Base-by-base conservation (phyloP, 2,113 vertebrate genomes). In the Muntiacus reevesi region DNA sequence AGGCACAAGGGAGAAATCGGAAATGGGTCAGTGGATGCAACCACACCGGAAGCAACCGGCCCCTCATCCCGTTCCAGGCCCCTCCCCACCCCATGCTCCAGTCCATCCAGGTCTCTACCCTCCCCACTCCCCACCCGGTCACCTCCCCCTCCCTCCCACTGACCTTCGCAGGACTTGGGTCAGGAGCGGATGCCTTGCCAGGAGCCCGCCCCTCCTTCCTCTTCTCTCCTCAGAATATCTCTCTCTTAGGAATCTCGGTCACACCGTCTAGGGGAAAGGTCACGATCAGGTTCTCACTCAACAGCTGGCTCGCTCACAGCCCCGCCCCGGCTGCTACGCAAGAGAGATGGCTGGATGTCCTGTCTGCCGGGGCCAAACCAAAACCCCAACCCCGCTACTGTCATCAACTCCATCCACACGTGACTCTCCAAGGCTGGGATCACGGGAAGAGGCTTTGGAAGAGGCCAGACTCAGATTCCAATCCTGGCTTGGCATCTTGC, bases 161-260 rank as follows among this genome's bases (percentile, higher is more conserved):
- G 64, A 98, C 98, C 98, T 98, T 91, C 2, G 87, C 95, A 96
- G 96, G 89, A 94, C 60, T 93, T 60, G 3, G 45, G n/a, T 93
- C 87, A 7, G 52, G 93, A 94, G 74, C 79, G 0, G 95, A 95
- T 4, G 95, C 96, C 95, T 97, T 95, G 97, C 98, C 97, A 88
- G 97, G 81, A 97, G 93, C 98, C 98, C 96, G 84, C 97, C 97
- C 98, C 97, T 92, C 95, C 91, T 97, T 91, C 84, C 93, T 92
- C 67, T 93, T 71, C 74, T 78, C 88, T 87, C 57, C 14, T 95
- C 87, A 52, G 95, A 84, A 89, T 89, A 86, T 93, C 23, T 84
- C 3, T 76, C 36, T 76, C 21, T 94, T 12, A 6, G 64, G 88
- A 94, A 74, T 94, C 95, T 96, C 67, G 1, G 83, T 98, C 97